Percentiles rank a stretch among this genome's conserved stretches.
phyloP scores from a whole-genome alignment of 2,797 vertebrate species.

The Cynopterus sphinx region DNA sequence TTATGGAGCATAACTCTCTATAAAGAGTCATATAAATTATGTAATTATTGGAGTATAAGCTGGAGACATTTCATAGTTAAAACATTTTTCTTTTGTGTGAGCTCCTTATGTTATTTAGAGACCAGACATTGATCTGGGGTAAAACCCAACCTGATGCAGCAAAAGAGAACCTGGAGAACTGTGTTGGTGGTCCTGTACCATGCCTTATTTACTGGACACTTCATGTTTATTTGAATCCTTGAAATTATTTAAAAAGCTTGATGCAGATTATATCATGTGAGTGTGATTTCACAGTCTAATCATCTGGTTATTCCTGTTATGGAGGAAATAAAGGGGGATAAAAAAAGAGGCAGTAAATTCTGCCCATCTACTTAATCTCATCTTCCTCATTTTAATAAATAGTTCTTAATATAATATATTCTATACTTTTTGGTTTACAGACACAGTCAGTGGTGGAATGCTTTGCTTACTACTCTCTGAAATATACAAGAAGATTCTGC shows the following conservation, averaged over 20 bases:
- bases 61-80: background rate
- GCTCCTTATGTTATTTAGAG: background rate
- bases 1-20: background rate
- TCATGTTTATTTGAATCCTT: background rate
- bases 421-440: background rate
- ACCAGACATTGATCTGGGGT: background rate
- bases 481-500: background rate
- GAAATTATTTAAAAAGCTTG: background rate
- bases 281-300: background rate
- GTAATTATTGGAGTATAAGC: background rate
- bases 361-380: background rate
- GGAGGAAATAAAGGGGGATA: background rate
- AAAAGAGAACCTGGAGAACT: background rate
- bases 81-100: background rate
- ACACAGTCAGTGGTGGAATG: background rate
- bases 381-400: background rate
- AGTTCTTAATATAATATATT: background rate
- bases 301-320: background rate
- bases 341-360: background rate
- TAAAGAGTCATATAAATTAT: background rate
- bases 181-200: background rate
- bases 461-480: background rate
- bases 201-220: background rate
- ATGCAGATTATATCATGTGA: background rate
- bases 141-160: background rate